These are phyloP conservation scores for Oscheius sp. DNA, from an alignment of 2,888 invertebrate genomes.

Conservation along the genomic window DNA sequence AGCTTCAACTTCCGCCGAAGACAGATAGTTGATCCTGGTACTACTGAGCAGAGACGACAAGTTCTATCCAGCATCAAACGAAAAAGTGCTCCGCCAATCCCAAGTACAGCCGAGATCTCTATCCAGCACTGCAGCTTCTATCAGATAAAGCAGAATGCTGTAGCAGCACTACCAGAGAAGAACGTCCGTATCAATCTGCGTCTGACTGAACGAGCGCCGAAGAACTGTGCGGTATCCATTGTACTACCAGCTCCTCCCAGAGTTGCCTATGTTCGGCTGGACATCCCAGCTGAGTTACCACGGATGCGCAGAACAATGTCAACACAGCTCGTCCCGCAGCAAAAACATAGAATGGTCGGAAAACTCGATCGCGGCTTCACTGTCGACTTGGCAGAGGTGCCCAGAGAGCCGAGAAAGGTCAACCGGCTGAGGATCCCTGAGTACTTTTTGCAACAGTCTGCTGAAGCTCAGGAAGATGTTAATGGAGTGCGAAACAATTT, in stretches of 20 bases:
- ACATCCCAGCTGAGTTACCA: slow-evolving; percentile 40
- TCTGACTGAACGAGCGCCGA: slow-evolving; percentile 63
- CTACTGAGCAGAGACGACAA: slow-evolving; percentile 44
- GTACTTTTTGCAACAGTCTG: slow-evolving; percentile 54
- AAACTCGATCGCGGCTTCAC: slow-evolving; percentile 54
- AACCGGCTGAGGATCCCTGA: slow-evolving; percentile 59
- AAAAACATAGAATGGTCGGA: slow-evolving; percentile 45
- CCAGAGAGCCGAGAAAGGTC: slow-evolving; percentile 51
- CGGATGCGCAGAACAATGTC: slow-evolving; percentile 31
- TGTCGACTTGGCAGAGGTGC: slow-evolving; percentile 45
- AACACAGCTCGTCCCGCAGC: slow-evolving; percentile 46
- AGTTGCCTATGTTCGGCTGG: slow-evolving; percentile 45
- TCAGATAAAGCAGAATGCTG: slow-evolving; percentile 45
- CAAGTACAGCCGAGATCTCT: slow-evolving; percentile 65
- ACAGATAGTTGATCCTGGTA: background rate
- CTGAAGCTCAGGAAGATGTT: slow-evolving; percentile 54
- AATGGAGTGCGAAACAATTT: slow-evolving; percentile 51
- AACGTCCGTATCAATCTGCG: slow-evolving; percentile 66
- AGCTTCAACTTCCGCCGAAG: slow-evolving; percentile 1
- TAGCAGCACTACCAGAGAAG: slow-evolving; percentile 58
- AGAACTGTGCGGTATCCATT: slow-evolving; percentile 45
- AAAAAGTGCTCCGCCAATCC: slow-evolving; percentile 47
- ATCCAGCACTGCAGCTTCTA: slow-evolving; percentile 71
- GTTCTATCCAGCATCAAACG: slow-evolving; percentile 50
- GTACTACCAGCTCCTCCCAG: slow-evolving; percentile 53